Percentiles rank a stretch among this genome's conserved stretches.
These are phyloP conservation scores for Oxyruncus cristatus DNA, from an alignment of 2,113 vertebrate species.

Conservation along the genomic window DNA sequence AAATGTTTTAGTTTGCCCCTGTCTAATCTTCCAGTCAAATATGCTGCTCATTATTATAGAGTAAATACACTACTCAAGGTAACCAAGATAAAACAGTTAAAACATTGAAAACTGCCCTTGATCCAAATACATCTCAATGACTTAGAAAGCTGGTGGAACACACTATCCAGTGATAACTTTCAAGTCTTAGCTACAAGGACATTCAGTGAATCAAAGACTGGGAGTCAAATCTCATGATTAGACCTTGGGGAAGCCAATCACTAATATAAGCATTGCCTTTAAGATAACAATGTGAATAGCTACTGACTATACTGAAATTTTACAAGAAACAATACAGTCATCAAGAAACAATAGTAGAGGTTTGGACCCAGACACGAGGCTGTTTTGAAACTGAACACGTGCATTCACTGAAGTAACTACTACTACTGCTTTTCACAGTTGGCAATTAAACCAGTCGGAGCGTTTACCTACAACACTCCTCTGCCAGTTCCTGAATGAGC, in stretches of 20 bases:
- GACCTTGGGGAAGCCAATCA: not conserved
- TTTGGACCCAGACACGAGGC: not conserved
- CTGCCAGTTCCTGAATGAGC: not conserved
- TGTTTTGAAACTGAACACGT: not conserved
- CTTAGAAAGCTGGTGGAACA: not conserved
- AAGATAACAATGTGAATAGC: not conserved
- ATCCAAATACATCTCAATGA: not conserved
- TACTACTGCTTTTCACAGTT: not conserved
- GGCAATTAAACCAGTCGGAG: not conserved
- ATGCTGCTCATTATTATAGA: not conserved
- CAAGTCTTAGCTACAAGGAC: not conserved
- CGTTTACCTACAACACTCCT: not conserved
- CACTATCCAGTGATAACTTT: not conserved
- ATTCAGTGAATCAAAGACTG: not conserved
- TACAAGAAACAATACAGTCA: not conserved
- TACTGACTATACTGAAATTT: not conserved
- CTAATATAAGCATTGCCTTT: not conserved
- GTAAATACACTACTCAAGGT: not conserved
- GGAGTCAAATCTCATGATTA: not conserved
- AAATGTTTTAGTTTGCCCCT: not conserved
- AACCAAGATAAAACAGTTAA: not conserved
- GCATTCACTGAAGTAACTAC: not conserved
- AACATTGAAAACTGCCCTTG: not conserved
- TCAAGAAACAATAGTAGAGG: not conserved
- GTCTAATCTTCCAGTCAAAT: constrained; percentile 5